Base-by-base conservation (phyloP, 2,888 invertebrate species). In the Stenodema calcarata region DNA sequence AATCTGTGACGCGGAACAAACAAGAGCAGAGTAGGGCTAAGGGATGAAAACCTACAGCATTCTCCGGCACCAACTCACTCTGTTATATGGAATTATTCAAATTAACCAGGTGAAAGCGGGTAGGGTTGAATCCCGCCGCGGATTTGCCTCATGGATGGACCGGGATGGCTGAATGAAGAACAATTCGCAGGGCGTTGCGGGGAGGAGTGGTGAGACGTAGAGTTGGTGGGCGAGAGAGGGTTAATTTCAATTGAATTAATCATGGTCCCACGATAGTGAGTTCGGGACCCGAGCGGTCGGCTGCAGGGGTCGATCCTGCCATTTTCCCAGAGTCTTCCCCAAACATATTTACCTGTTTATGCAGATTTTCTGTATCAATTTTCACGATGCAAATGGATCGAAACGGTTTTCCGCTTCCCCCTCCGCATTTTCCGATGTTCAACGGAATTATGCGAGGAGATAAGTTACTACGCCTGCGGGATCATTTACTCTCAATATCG, bases 191-290 rank as follows among this genome's bases (percentile, higher is more conserved):
- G 62, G 62, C 9, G 18, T 18, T 18, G 54, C 54, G 23, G 23
- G 62, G 23, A 62, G n/a, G n/a, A n/a, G n/a, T n/a, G n/a, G n/a
- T 62, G 62, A 62, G 54, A 18, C n/a, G 62, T 23, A 50, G 50
- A 50, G 62, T 18, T 70, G 27, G 84, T 18, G 73, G 69, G 44
- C 35, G 70, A 47, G 84, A 28, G 73, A 42, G 73, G 84, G 84
- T 84, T 84, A 84, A 84, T 84, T 84, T 84, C 84, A 84, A 84
- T 84, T 84, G 84, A 84, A 84, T 84, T 84, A 84, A 84, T 84
- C 84, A 84, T 84, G 84, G 84, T 44, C 73, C 44, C 75, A 18
- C 23, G 80, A 80, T 54, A 54, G 80, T 54, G 73, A 44, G 82
- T 62, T 62, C 30, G 78, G 78, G 23, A 18, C 54, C 28, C 42